Evolutionary conservation across 1,140 invertebrate genomes (phyloP).

Genomic region (Holotrichia oblita): DNA sequence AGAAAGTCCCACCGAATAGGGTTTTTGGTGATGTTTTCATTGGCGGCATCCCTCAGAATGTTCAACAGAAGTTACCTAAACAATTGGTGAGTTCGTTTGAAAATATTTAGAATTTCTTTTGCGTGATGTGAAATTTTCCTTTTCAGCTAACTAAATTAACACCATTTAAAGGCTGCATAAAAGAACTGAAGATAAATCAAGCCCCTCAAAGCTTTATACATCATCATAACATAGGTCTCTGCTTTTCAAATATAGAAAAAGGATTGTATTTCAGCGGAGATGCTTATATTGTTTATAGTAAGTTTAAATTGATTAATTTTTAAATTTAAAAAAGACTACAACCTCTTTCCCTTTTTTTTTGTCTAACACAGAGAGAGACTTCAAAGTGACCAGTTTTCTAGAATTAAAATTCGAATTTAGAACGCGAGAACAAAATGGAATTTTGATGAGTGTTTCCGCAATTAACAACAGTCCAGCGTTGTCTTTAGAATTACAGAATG

Average conservation of each 20-base stretch:
- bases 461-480: slow-evolving; percentile 71
- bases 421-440: slow-evolving; percentile 82
- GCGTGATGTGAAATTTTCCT: slow-evolving; percentile 43
- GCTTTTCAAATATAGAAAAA: slow-evolving; percentile 84
- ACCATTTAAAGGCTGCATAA: slow-evolving; percentile 85
- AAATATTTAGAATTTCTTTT: slow-evolving; percentile 39
- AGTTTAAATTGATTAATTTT: slow-evolving; percentile 54
- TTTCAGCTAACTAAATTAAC: slow-evolving; percentile 64
- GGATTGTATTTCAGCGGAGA: slow-evolving; percentile 88
- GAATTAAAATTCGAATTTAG: slow-evolving; percentile 85
- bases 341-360: too few relatives aligned
- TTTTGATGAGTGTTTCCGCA: slow-evolving; percentile 79
- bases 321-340: too few relatives aligned
- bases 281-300: slow-evolving; percentile 85
- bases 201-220: slow-evolving; percentile 77
- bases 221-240: slow-evolving; percentile 82
- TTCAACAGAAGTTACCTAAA: slow-evolving; percentile 61
- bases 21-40: slow-evolving; percentile 79
- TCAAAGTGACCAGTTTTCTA: slow-evolving; percentile 72
- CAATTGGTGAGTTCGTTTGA: background rate
- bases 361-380: slow-evolving; percentile 70
- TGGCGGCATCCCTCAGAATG: slow-evolving; percentile 75
- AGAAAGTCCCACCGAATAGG: slow-evolving; percentile 74
- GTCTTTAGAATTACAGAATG: slow-evolving; percentile 80
- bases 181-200: slow-evolving; percentile 78